Base-by-base conservation (phyloP, 2,113 vertebrate species). In the Carassius auratus region DNA sequence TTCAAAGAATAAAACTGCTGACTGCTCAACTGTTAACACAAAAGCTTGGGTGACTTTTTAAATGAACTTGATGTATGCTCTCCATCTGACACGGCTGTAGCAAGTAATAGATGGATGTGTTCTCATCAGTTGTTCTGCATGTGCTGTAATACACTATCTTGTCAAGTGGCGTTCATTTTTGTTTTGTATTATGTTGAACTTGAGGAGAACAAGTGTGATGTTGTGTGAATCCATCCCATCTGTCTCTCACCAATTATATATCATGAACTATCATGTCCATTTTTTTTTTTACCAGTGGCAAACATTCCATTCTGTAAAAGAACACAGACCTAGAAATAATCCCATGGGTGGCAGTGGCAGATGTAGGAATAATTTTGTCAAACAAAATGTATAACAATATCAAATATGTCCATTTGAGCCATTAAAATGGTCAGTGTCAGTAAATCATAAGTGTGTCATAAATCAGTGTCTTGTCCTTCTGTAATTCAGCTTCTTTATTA, bases 1-100 rank as follows among this genome's bases (percentile, higher is more conserved):
- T 57, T 83, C 48, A 73, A 83, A 57, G 26, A 57, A 52, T n/a
- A 21, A 73, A 80, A 52, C 33, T 64, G 76, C 82, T 80, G 42
- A 84, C 15, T 61, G 64, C n/a, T 84, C 66, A 52, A 26, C 30
- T 66, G 74, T 80, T 74, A 19, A 1, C 50, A 38, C 42, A 55
- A 76, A 76, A 50, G 36, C 45, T 48, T 48, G 45, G 9, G 45
- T 48, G 45, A 48, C 9, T 48, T 48, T 48, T 48, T 48, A 48
- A 48, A 48, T 48, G 9, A 48, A 48, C 10, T 48, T 48, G 45
- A 48, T 48, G 45, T 3, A 48, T 48, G 45, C 10, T 48, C 10
- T 2, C 45, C 45, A 48, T 48, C 10, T 48, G 45, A 48, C 45
- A 48, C 45, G 12, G 10, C 45, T 48, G 45, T 48, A 48, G 38